phyloP scores from a whole-genome alignment of 2,797 vertebrate species.

The Brachyrhaphis roseni region DNA sequence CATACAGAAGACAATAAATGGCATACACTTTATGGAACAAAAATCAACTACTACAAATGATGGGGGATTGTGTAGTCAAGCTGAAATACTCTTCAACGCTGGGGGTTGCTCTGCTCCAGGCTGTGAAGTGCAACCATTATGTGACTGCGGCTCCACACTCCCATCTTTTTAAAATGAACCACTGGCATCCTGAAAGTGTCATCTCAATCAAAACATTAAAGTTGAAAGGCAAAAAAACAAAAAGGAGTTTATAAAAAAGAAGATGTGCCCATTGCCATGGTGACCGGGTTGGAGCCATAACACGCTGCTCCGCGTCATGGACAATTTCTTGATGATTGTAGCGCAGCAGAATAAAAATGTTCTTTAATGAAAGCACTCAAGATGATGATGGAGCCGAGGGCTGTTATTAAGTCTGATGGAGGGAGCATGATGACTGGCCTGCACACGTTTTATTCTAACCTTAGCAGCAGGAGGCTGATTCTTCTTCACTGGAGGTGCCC shows the following conservation, averaged over 20 bases:
- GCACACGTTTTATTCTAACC: constrained; percentile 26
- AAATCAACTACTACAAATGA: constrained; percentile 3
- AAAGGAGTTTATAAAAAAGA: constrained; percentile 12
- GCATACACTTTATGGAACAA: background rate
- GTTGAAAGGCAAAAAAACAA: constrained; percentile 22
- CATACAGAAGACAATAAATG: background rate
- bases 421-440: constrained; percentile 42
- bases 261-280: constrained; percentile 47
- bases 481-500: constrained; percentile 16
- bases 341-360: constrained; percentile 54
- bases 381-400: constrained; percentile 57
- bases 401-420: constrained; percentile 51
- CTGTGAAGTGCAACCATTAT: constrained; percentile 30
- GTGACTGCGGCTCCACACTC: constrained; percentile 16
- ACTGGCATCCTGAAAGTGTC: constrained; percentile 26
- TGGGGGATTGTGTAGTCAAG: constrained; percentile 27
- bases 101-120: constrained; percentile 16
- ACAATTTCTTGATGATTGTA: constrained; percentile 31
- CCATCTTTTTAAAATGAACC: constrained; percentile 38
- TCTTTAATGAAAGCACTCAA: constrained; percentile 68
- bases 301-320: constrained; percentile 15
- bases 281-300: constrained; percentile 66
- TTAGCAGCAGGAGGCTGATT: constrained; percentile 41
- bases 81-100: constrained; percentile 16
- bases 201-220: constrained; percentile 51